phyloP scores from a whole-genome alignment of 92 coral and sea anemone genomes.

The Epizoanthus stellaris region DNA sequence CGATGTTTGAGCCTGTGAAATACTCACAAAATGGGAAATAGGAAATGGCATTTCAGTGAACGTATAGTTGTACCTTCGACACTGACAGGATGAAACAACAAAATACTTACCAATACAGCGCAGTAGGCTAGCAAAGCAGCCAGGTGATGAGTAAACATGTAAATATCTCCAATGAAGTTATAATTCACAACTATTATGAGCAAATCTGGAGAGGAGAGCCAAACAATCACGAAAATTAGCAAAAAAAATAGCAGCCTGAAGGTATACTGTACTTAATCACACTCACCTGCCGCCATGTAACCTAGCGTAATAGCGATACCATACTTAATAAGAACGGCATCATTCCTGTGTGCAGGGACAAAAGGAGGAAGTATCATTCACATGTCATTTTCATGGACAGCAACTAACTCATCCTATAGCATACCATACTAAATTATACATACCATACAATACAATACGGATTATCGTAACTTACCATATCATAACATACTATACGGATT shows the following conservation, averaged over 20 bases:
- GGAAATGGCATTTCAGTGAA: no score
- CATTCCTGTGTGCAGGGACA: slow-evolving; percentile 54
- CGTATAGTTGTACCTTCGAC: no score
- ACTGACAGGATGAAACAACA: no score
- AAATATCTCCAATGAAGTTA: slow-evolving; percentile 75
- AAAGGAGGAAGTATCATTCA: background rate
- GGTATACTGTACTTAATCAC: no score
- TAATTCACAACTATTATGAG: slow-evolving; percentile 72
- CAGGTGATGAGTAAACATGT: slow-evolving; percentile 81
- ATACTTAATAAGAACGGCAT: slow-evolving; percentile 72
- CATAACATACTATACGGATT: no score
- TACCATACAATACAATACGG: no score
- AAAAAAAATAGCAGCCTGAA: background rate
- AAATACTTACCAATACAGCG: slow-evolving; percentile 83
- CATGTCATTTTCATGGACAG: no score
- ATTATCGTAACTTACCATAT: no score
- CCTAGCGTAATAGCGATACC: slow-evolving; percentile 91
- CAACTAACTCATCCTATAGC: no score
- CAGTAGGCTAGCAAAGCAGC: slow-evolving; percentile 89
- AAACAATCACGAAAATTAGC: background rate
- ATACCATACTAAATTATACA: no score
- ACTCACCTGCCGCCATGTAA: slow-evolving; percentile 87
- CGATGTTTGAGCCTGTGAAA: no score
- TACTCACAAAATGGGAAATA: no score
- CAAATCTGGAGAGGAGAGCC: slow-evolving; percentile 68